phyloP scores from a whole-genome alignment of 2,888 invertebrate species.

The Isoperla grammatica region DNA sequence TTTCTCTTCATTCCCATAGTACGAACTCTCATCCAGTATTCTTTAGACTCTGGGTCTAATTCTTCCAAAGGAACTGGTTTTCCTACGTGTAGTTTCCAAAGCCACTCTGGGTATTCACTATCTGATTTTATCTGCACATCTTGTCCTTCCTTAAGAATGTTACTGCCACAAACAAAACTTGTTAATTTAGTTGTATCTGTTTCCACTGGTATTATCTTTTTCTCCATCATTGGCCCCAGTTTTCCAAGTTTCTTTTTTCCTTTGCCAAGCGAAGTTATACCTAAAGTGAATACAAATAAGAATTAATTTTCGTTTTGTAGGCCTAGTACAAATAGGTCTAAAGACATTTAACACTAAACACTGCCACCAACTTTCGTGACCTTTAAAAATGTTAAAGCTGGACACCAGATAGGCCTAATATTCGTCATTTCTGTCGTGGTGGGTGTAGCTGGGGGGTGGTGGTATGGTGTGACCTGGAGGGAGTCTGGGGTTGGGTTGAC shows the following conservation, averaged over 20 bases:
- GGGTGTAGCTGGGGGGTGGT: too few relatives aligned
- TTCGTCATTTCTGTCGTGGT: too few relatives aligned
- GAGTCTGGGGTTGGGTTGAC: too few relatives aligned
- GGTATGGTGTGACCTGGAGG: too few relatives aligned
- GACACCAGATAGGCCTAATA: too few relatives aligned
- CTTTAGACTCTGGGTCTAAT: slow-evolving; percentile 68
- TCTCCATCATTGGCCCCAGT: slow-evolving; percentile 58
- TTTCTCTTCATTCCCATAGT: slow-evolving; percentile 58
- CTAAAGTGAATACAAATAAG: slow-evolving; percentile 15
- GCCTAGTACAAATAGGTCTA: too few relatives aligned
- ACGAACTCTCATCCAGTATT: slow-evolving; percentile 75
- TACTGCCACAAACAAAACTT: slow-evolving; percentile 77
- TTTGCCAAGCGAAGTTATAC: slow-evolving; percentile 36
- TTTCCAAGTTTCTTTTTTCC: slow-evolving; percentile 57
- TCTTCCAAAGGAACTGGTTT: slow-evolving; percentile 60
- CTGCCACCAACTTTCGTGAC: too few relatives aligned
- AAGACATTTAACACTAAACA: too few relatives aligned
- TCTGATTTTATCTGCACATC: slow-evolving; percentile 70
- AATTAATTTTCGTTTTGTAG: too few relatives aligned
- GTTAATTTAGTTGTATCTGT: slow-evolving; percentile 72
- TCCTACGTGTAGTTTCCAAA: slow-evolving; percentile 66
- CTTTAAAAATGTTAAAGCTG: too few relatives aligned
- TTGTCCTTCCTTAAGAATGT: slow-evolving; percentile 69
- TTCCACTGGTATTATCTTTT: slow-evolving; percentile 74
- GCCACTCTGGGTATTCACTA: slow-evolving; percentile 86